Evolutionary conservation across 2,113 vertebrate species (phyloP), one percentile per base, ranked within the genome.

Genomic region (Aldabrachelys gigantea): DNA sequence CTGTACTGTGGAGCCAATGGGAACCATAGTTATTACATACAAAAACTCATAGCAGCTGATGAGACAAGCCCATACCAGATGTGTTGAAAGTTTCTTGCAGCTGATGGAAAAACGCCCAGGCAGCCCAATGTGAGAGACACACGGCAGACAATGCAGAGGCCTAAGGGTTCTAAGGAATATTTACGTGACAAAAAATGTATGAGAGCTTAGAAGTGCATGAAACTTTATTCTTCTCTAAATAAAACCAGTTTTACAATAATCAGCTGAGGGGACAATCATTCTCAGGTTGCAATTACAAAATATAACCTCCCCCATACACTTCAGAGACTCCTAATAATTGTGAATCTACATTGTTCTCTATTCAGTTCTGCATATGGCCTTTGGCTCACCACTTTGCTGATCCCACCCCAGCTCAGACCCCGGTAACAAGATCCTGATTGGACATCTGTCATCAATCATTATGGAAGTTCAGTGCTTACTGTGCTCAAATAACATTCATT

Each of bases 361-460:
- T 97, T 92, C 82, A 84, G 59, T 97, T 96, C 93, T 93, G 95
- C 82, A 89, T 89, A 92, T 97, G 89, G 92, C 92, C 89, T 94
- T 97, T 96, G 92, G 96, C 94, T 93, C 84, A 84, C 84, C 78
- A 89, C 87, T 84, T 96, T 95, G 95, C 90, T 95, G 93, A 86
- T 96, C 93, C 96, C 95, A 94, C 90, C 93, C 69, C 80, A 57
- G 89, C 89, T 95, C 47, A 19, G 83, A 96, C 89, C 86, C 83
- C 82, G 69, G 97, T 98, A 96, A 97, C 94, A 96, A 95, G 96
- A 96, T 97, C 94, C 91, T 52, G 85, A 94, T 76, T 97, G 94
- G 96, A 96, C 95, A 96, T 97, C 96, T 98, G 97, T 97, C 97
- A 96, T 96, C 88, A 88, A 90, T 97, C 96, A 96, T 93, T 92